Percentiles rank a stretch among this genome's conserved stretches.
Conservation (phyloP, 2,797 vertebrate genomes). For the Amblyopsis hoosieri region DNA sequence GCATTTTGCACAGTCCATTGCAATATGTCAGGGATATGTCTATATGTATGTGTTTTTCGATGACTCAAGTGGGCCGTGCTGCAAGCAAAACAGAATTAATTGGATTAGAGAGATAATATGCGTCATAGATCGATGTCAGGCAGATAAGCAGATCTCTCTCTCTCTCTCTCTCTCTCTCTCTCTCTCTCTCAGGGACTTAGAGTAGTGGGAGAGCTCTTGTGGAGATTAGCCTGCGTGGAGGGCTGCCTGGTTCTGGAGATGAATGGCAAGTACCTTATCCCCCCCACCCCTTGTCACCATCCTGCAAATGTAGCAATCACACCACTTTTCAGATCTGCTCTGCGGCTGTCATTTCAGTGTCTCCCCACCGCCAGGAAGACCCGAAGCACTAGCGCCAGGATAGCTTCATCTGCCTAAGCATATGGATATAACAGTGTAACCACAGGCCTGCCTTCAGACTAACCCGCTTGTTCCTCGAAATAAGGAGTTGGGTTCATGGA, state of each 20-base stretch:
- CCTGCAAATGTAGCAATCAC: slow-evolving; percentile 23
- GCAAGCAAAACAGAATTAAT: slow-evolving; percentile 67
- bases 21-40: slow-evolving; percentile 54
- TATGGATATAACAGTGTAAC: no score
- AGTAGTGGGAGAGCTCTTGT: slow-evolving; percentile 50
- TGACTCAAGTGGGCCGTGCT: slow-evolving; percentile 59
- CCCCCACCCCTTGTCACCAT: no score
- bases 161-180: slow-evolving; percentile 7
- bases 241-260: slow-evolving; percentile 31
- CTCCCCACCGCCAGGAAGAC: neutral
- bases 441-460: no score
- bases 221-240: slow-evolving; percentile 54
- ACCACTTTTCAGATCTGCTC: slow-evolving; percentile 6
- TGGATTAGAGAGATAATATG: slow-evolving; percentile 72
- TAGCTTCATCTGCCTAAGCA: no score
- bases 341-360: no score
- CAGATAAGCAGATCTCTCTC: slow-evolving; percentile 49
- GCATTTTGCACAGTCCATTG: slow-evolving; percentile 46
- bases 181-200: slow-evolving; percentile 39
- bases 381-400: neutral
- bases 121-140: slow-evolving; percentile 75
- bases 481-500: no score
- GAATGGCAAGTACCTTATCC: no score
- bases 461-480: no score
- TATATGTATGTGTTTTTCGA: slow-evolving; percentile 58